Percentiles rank a stretch among this genome's conserved stretches.
Evolutionary conservation across 2,113 vertebrate species (phyloP).

Genomic region (Microcebus griseorufus): DNA sequence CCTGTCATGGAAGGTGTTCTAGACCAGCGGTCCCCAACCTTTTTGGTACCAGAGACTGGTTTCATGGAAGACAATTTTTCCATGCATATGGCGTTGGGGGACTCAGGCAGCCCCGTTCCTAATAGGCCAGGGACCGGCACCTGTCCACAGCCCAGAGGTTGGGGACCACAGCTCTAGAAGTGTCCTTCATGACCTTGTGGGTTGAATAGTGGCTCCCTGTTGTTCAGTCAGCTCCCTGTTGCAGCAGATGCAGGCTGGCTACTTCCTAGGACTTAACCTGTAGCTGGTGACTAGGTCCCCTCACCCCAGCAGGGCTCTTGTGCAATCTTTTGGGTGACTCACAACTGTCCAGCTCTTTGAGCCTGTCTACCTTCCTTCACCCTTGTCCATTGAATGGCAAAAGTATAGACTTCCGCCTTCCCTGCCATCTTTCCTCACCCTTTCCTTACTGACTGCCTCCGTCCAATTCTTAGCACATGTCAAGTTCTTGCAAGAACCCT

Average conservation of each 20-base stretch:
- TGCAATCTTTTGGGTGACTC: background rate
- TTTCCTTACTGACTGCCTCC: background rate
- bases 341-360: no score
- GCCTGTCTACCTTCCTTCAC: background rate
- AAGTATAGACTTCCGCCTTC: background rate
- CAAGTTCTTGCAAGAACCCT: background rate
- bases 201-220: rapidly evolving
- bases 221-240: background rate
- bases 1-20: background rate
- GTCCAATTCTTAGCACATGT: background rate
- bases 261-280: background rate
- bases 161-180: no score
- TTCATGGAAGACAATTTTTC: no score
- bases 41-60: no score
- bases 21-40: no score
- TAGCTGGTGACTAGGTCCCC: background rate
- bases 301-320: no score
- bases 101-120: no score
- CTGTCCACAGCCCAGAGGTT: no score
- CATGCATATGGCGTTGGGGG: no score
- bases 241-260: background rate
- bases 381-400: background rate
- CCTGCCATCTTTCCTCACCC: background rate
- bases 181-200: background rate
- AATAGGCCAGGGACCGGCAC: no score